Base-by-base conservation (phyloP, 2,113 vertebrate genomes). In the Recurvirostra avosetta region DNA sequence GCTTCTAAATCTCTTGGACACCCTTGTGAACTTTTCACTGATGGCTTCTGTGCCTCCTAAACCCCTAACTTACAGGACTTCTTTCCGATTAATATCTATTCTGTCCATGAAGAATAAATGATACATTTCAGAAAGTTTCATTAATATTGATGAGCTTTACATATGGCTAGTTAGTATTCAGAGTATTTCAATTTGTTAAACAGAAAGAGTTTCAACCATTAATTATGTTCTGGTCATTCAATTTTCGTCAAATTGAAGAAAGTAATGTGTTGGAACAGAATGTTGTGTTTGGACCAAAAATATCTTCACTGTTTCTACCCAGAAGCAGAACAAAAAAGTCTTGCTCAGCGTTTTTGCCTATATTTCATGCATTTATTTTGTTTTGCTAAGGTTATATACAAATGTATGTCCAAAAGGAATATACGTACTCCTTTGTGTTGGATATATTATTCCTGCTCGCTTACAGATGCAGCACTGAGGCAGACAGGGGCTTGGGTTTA, bases 91-190 rank as follows among this genome's bases (percentile, higher is more conserved):
- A 97, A 91, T 73, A 73, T 73, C 15, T 89, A 45, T 90, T 91
- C 83, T 94, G 53, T 55, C 93, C 79, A 8, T 27, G 92, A 85
- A 96, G 92, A 97, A 96, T 92, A 96, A 97, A 96, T 11, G 75
- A 70, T 90, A 97, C 63, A 63, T 97, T 96, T 97, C 41, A 92
- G 94, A 95, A 92, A 86, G 94, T 71, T 86, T 67, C 80, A 97
- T 98, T 98, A 98, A 98, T 98, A 98, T 97, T 98, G 96, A 98
- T 98, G 96, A 97, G 95, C 53, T 98, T 98, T 96, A 92, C 94
- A 94, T 96, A 96, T 76, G 90, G 85, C 77, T 96, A 92, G 92
- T 97, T 98, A 97, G 94, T 62, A 97, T 97, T 96, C 82, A 96
- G 66, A 97, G 94, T 92, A 94, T 93, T 97, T 95, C 77, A 96